These are phyloP conservation scores for Xiphophorus maculatus DNA, from an alignment of 2,113 vertebrate species.

Conservation along the genomic window DNA sequence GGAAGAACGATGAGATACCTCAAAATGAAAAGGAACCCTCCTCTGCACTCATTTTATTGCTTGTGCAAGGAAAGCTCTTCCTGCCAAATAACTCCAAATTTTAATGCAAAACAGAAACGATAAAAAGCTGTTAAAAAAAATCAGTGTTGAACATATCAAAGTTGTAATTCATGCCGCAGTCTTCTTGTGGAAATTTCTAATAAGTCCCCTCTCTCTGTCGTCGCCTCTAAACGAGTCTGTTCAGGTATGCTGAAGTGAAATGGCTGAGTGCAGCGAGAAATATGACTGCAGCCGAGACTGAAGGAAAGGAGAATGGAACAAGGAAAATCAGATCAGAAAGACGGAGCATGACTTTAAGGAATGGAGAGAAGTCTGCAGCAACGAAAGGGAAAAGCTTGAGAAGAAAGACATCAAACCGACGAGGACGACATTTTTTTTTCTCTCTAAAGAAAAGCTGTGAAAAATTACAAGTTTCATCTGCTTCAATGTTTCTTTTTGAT, in stretches of 20 bases:
- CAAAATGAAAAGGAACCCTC: constrained; percentile 22
- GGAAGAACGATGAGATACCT: constrained; percentile 16
- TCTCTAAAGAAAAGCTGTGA: not conserved
- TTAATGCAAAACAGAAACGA: constrained; percentile 20
- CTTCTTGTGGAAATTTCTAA: constrained; percentile 43
- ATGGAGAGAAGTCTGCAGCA: not conserved
- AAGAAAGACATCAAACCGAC: no score
- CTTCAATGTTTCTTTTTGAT: not conserved
- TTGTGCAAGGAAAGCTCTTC: not conserved
- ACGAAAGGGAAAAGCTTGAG: not conserved
- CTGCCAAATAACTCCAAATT: constrained; percentile 15
- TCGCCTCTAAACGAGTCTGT: constrained; percentile 6
- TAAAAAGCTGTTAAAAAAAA: constrained; percentile 11
- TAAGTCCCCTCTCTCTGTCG: constrained; percentile 7
- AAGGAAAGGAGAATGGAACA: not conserved
- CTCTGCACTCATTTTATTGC: constrained; percentile 15
- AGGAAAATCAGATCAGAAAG: not conserved
- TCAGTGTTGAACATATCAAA: constrained; percentile 15
- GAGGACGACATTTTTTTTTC: not conserved
- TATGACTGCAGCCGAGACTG: not conserved
- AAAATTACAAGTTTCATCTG: not conserved
- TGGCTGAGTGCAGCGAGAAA: not conserved
- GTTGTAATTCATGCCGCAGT: constrained; percentile 34
- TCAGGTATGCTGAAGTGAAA: constrained; percentile 21
- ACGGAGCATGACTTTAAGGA: not conserved